Conservation (phyloP, 2,888 invertebrate species). For the Scelioninae gen. 2 region DNA sequence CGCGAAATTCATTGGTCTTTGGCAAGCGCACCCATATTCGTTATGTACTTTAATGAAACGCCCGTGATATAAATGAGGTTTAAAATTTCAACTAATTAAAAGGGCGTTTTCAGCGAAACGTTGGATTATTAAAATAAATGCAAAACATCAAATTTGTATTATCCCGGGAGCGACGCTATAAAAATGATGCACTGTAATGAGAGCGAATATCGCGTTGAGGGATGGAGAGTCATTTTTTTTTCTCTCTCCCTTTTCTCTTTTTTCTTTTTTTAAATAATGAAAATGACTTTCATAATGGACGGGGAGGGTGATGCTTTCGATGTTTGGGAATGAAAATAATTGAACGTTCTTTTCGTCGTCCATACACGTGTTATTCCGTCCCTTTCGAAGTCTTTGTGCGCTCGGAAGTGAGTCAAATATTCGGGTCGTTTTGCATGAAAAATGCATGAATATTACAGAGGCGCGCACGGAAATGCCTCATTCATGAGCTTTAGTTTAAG, state of each 20-base stretch:
- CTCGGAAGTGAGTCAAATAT: conserved; percentile 25
- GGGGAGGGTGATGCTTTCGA: conserved; percentile 8
- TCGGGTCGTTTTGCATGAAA: conserved; percentile 29
- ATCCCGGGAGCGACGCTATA: not conserved
- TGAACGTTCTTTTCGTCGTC: conserved; percentile 25
- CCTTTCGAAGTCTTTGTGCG: conserved; percentile 20
- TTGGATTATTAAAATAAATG: conserved; percentile 29
- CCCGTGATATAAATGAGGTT: not conserved
- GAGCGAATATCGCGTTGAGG: not conserved
- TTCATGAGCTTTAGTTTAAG: conserved; percentile 19
- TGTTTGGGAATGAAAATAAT: conserved; percentile 34
- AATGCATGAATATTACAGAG: conserved; percentile 19
- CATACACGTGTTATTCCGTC: conserved; percentile 1
- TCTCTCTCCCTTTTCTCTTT: too few relatives aligned
- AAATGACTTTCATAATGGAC: conserved; percentile 29
- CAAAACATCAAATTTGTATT: conserved; percentile 4
- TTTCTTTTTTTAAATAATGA: conserved; percentile 3
- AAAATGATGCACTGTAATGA: conserved; percentile 15
- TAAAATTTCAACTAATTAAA: not conserved
- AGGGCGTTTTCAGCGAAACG: conserved; percentile 1
- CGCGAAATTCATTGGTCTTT: conserved; percentile 21
- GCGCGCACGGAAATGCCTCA: conserved; percentile 15
- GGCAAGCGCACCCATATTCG: not conserved
- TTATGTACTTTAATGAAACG: not conserved
- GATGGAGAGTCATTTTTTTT: conserved; percentile 16